Conservation (phyloP, 23 tunicate species). For the Phallusia fumigata region DNA sequence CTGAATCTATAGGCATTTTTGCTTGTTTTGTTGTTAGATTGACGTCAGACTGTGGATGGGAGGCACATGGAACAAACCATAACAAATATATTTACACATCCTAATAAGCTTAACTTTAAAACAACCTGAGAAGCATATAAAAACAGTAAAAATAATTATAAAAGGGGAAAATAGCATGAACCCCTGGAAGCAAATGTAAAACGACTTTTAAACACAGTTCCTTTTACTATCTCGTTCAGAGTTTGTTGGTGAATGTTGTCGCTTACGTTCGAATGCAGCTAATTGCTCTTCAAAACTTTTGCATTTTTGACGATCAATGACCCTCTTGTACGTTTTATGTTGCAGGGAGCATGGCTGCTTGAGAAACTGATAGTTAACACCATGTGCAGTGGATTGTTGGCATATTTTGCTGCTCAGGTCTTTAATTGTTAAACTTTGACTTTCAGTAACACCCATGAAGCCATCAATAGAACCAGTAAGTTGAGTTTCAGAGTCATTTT, state of each 20-base stretch:
- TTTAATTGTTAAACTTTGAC: slow-evolving; percentile 4
- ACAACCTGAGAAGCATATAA: too few species aligned
- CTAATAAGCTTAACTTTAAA: too few species aligned
- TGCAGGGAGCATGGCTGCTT: slow-evolving; percentile 26
- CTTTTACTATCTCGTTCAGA: too few species aligned
- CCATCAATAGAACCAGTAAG: neutral
- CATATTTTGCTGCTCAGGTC: neutral
- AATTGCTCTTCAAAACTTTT: slow-evolving; percentile 62
- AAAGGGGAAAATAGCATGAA: too few species aligned
- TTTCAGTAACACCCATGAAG: neutral
- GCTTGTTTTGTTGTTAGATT: too few species aligned
- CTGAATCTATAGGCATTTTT: too few species aligned
- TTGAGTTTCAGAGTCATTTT: slow-evolving; percentile 20
- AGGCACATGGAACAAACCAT: too few species aligned
- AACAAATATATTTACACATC: too few species aligned
- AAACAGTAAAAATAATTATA: too few species aligned
- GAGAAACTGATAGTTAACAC: slow-evolving; percentile 27
- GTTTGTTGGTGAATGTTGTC: neutral
- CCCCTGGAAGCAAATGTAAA: too few species aligned
- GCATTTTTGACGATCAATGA: slow-evolving; percentile 60
- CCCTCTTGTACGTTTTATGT: slow-evolving; percentile 37
- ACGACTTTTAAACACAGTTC: too few species aligned
- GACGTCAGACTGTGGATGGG: too few species aligned
- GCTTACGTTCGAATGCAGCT: neutral
- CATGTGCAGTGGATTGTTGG: slow-evolving; percentile 14